A percentile compares a stretch with the other conserved stretches of the same genome.
phyloP scores from a whole-genome alignment of 1,140 invertebrate species.

The Alviniconcha marisindica region DNA sequence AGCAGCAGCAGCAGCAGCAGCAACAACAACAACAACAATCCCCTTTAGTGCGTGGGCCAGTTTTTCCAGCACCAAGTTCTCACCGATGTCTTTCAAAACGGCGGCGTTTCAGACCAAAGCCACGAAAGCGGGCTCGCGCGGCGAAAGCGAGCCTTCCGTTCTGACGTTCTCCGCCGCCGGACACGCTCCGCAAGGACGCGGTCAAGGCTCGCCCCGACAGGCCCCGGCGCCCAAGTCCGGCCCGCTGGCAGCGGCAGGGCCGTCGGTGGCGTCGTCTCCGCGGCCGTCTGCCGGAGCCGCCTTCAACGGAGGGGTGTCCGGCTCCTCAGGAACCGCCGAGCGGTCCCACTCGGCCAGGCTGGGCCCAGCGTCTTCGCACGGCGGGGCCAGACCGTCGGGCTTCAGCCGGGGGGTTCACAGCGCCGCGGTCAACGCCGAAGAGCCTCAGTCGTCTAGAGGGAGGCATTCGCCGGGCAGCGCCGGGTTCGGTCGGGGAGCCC shows the following conservation, averaged over 20 bases:
- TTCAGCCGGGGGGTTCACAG: too few species aligned
- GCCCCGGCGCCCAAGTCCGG: not conserved
- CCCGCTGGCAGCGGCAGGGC: not conserved
- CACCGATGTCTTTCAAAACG: not conserved
- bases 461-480: not conserved
- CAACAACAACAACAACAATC: too few species aligned
- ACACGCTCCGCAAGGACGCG: not conserved
- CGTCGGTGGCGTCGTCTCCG: not conserved
- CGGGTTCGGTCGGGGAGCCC: too few species aligned
- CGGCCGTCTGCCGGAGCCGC: not conserved
- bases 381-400: too few species aligned
- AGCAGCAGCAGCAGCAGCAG: too few species aligned
- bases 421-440: too few species aligned
- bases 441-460: not conserved
- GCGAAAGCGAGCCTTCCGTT: not conserved
- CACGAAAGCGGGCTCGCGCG: not conserved
- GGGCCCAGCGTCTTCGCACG: too few species aligned
- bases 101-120: slow-evolving; percentile 6
- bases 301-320: not conserved
- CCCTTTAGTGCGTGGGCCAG: not conserved
- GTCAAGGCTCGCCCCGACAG: not conserved
- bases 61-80: not conserved
- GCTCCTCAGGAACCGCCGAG: not conserved
- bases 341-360: too few species aligned
- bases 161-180: not conserved